Conservation (phyloP, 2,888 invertebrate species). For the Imbricaverruca yamaguchii region DNA sequence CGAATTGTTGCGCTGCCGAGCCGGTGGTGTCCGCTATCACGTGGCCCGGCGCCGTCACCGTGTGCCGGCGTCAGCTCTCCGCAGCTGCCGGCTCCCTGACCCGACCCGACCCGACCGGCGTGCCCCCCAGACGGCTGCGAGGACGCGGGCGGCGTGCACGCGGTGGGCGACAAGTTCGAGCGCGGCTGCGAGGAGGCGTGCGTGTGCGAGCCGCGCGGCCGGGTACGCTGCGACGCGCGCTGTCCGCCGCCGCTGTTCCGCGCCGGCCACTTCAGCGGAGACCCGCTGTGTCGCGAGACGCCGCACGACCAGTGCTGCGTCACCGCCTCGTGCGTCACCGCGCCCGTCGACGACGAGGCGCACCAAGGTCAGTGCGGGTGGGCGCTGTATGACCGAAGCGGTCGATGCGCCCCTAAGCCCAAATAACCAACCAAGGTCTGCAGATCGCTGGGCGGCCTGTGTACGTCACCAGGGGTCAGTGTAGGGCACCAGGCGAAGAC, state of each 20-base stretch:
- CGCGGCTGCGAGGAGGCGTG: conserved; percentile 34
- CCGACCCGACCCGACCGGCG: too few species aligned
- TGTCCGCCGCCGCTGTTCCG: conserved; percentile 33
- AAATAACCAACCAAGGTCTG: too few species aligned
- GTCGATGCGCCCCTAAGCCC: too few species aligned
- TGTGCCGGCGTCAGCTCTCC: too few species aligned
- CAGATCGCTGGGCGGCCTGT: not conserved
- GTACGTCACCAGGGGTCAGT: not conserved
- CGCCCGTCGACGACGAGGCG: not conserved
- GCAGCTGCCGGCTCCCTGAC: too few species aligned
- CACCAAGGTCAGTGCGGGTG: not conserved
- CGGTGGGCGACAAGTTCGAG: conserved; percentile 33
- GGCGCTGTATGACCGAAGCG: too few species aligned
- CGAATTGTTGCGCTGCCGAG: too few species aligned
- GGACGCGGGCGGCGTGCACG: conserved; percentile 33
- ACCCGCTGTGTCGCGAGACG: conserved; percentile 33
- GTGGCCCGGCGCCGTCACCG: too few species aligned
- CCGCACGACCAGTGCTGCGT: conserved; percentile 35
- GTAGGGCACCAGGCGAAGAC: not conserved
- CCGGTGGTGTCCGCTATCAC: too few species aligned
- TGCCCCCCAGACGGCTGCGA: conserved; percentile 36
- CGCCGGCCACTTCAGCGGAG: conserved; percentile 30
- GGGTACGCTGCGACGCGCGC: conserved; percentile 32
- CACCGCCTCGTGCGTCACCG: conserved; percentile 31
- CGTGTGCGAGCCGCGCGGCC: conserved; percentile 32